These are phyloP conservation scores for Melanotaenia pygmaea DNA, from an alignment of 2,797 vertebrate species.

Conservation along the genomic window DNA sequence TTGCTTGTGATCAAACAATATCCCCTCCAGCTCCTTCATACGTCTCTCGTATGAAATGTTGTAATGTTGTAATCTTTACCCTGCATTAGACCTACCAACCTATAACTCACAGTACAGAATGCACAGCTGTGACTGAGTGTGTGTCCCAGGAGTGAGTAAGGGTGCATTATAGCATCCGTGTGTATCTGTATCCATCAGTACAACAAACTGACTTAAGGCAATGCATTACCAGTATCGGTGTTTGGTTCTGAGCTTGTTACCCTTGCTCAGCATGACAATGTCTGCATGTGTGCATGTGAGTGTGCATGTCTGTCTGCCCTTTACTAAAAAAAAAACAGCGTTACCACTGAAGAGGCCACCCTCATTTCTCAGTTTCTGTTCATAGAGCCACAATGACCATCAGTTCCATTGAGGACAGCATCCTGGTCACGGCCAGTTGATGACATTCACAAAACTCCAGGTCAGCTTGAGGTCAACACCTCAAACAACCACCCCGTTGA, in stretches of 20 bases:
- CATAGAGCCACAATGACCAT: constrained; percentile 24
- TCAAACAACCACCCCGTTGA: constrained; percentile 43
- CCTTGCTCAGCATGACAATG: constrained; percentile 39
- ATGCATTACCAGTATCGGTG: constrained; percentile 53
- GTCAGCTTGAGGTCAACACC: constrained; percentile 65
- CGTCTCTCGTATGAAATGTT: no score
- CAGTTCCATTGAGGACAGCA: constrained; percentile 24
- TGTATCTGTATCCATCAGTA: constrained; percentile 20
- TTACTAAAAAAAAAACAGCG: constrained; percentile 37
- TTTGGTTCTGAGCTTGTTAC: constrained; percentile 56
- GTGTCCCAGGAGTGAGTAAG: constrained; percentile 29
- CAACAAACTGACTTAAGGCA: constrained; percentile 25
- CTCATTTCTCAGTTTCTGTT: constrained; percentile 64
- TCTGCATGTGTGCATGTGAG: constrained; percentile 3
- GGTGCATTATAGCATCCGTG: constrained; percentile 23
- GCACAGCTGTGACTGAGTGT: constrained; percentile 43
- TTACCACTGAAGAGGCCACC: constrained; percentile 58
- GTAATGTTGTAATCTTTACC: constrained; percentile 40
- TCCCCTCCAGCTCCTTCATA: constrained; percentile 1
- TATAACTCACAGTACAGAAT: constrained; percentile 40
- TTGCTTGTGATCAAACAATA: constrained; percentile 33
- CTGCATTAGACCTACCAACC: constrained; percentile 42
- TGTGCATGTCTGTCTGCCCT: constrained; percentile 23
- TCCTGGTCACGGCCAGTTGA: constrained; percentile 31
- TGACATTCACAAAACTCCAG: constrained; percentile 42